phyloP scores from a whole-genome alignment of 2,113 vertebrate species.

The Phoxinus phoxinus region DNA sequence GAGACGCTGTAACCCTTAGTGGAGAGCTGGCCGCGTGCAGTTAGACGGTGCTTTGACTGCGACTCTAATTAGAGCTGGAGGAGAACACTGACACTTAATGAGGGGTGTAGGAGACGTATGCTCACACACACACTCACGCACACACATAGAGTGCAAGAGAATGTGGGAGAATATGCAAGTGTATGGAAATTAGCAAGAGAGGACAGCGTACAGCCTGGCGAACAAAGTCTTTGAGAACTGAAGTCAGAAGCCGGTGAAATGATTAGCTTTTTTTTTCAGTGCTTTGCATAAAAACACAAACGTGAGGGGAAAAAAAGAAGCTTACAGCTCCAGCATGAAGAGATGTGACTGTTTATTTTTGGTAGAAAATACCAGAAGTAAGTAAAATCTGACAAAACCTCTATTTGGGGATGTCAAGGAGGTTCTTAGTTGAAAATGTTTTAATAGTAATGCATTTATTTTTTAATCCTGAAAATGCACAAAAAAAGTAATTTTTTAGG shows the following conservation, averaged over 20 bases:
- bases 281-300: conserved; percentile 11
- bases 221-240: not conserved
- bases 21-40: not conserved
- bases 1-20: not conserved
- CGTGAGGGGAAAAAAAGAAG: not conserved
- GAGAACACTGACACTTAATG: conserved; percentile 49
- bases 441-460: not conserved
- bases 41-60: conserved; percentile 37
- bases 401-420: not conserved
- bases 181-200: conserved; percentile 28
- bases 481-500: not conserved
- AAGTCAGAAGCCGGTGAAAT: not conserved
- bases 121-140: not conserved
- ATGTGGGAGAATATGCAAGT: conserved; percentile 13
- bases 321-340: not conserved
- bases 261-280: not conserved
- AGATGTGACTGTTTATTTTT: not conserved
- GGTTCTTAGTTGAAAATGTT: not conserved
- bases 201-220: not conserved
- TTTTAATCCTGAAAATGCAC: not conserved
- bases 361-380: not conserved
- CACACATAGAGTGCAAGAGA: conserved; percentile 1
- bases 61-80: conserved; percentile 42
- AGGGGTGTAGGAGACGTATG: conserved; percentile 51
- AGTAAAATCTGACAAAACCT: not conserved